A percentile compares a stretch with the other conserved stretches of the same genome.
These are phyloP conservation scores for Stenolophus ochropezus DNA, from an alignment of 2,888 invertebrate genomes.

Conservation along the genomic window DNA sequence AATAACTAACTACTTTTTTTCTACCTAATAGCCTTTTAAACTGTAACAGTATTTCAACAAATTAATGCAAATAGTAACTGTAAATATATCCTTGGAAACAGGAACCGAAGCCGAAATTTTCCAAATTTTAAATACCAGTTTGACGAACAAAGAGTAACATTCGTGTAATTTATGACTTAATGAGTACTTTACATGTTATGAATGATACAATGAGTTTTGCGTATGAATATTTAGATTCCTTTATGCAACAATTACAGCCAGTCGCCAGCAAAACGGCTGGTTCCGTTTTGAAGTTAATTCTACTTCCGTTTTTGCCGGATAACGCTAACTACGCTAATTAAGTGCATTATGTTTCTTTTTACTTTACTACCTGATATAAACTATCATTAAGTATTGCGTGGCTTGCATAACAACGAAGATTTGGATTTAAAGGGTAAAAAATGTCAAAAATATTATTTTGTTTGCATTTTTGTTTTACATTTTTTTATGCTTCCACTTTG, in stretches of 20 bases:
- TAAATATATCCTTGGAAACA: no score
- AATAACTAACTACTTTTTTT: no score
- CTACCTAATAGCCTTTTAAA: no score
- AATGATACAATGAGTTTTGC: background rate
- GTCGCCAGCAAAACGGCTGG: slow-evolving; percentile 11
- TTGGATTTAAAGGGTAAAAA: no score
- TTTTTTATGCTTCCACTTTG: no score
- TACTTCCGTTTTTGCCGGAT: slow-evolving; percentile 36
- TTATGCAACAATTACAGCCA: background rate
- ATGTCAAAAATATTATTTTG: no score
- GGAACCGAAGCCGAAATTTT: no score
- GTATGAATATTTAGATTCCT: background rate
- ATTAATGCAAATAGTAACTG: no score
- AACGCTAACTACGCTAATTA: slow-evolving; percentile 9
- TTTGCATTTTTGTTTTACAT: no score
- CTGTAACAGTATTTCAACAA: no score
- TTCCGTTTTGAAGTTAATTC: slow-evolving; percentile 15
- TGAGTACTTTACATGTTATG: background rate
- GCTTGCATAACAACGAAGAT: no score
- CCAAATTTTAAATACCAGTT: background rate
- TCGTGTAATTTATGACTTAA: no score
- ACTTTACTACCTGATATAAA: background rate
- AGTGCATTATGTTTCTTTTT: slow-evolving; percentile 18
- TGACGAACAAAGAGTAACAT: background rate
- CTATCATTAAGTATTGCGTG: background rate